phyloP scores from a whole-genome alignment of 1,140 invertebrate genomes.

The Chionoecetes opilio region DNA sequence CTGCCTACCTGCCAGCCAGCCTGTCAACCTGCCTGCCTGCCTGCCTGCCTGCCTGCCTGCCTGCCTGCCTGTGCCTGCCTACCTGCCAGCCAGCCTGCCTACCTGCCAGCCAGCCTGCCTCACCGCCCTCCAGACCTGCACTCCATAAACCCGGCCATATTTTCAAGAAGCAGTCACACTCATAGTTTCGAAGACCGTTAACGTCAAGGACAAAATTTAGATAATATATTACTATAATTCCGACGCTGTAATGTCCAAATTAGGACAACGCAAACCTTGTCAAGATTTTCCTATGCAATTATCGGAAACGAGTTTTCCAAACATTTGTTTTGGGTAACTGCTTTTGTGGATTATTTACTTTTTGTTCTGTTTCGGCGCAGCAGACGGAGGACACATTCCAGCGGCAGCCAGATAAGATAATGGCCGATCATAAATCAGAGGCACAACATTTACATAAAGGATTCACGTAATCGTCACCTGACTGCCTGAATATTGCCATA shows the following conservation, averaged over 20 bases:
- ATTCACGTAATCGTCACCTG: slow-evolving; percentile 42
- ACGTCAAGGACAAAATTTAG: slow-evolving; percentile 29
- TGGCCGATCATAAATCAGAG: neutral
- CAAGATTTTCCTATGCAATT: slow-evolving; percentile 30
- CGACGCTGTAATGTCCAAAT: slow-evolving; percentile 18
- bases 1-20: neutral
- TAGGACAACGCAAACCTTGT: slow-evolving; percentile 17
- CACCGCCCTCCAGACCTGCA: neutral
- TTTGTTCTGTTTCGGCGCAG: neutral
- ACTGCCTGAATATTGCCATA: slow-evolving; percentile 33
- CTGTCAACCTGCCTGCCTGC: too few relatives aligned
- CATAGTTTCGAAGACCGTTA: neutral
- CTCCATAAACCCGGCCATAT: slow-evolving; percentile 15
- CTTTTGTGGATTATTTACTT: slow-evolving; percentile 30
- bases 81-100: neutral
- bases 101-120: neutral
- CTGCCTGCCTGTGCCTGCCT: neutral
- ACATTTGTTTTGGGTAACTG: slow-evolving; percentile 29
- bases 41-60: neutral
- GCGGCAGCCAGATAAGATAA: neutral
- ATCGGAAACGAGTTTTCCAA: slow-evolving; percentile 20
- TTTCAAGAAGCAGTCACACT: neutral
- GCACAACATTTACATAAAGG: neutral
- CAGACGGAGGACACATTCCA: neutral
- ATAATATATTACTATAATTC: slow-evolving; percentile 32